Evolutionary conservation across 1,140 invertebrate genomes (phyloP).

Genomic region (Drosophila fuyamai): DNA sequence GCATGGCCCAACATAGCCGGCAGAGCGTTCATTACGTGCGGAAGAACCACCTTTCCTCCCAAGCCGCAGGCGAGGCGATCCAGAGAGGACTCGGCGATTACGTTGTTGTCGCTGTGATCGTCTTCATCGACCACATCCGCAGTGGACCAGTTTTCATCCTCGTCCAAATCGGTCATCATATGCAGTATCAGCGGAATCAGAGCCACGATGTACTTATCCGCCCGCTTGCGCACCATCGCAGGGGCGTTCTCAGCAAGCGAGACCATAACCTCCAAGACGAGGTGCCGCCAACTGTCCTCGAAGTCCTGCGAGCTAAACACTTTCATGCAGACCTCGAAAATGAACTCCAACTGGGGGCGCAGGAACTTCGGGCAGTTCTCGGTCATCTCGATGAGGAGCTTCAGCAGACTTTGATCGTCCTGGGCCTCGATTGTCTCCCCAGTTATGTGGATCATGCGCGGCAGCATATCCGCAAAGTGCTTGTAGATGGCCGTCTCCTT

Average conservation of each 20-base stretch:
- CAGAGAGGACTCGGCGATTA: slow-evolving; percentile 97
- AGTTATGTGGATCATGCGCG: slow-evolving; percentile 89
- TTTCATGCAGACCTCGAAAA: slow-evolving; percentile 96
- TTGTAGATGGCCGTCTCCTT: slow-evolving; percentile 95
- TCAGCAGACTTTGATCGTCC: slow-evolving; percentile 95
- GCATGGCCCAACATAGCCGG: slow-evolving; percentile 94
- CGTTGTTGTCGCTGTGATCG: slow-evolving; percentile 95
- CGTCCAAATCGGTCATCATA: slow-evolving; percentile 98
- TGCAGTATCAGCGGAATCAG: slow-evolving; percentile 93
- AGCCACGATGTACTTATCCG: slow-evolving; percentile 91
- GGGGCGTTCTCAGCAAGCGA: slow-evolving; percentile 97
- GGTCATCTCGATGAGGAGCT: slow-evolving; percentile 96
- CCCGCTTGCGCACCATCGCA: slow-evolving; percentile 97
- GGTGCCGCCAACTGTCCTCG: slow-evolving; percentile 94
- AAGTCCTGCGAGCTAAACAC: slow-evolving; percentile 91
- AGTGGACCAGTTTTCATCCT: slow-evolving; percentile 90
- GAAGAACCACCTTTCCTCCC: slow-evolving; percentile 97
- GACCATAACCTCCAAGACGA: slow-evolving; percentile 97
- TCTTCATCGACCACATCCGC: slow-evolving; percentile 93
- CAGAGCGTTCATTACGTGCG: slow-evolving; percentile 93
- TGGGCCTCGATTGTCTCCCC: slow-evolving; percentile 90
- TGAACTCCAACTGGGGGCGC: slow-evolving; percentile 92
- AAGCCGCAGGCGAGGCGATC: slow-evolving; percentile 98
- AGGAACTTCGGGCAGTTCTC: slow-evolving; percentile 97
- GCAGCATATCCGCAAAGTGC: slow-evolving; percentile 94